Base-by-base conservation (phyloP, 2,113 vertebrate genomes). In the Psittacula cyanocephala region DNA sequence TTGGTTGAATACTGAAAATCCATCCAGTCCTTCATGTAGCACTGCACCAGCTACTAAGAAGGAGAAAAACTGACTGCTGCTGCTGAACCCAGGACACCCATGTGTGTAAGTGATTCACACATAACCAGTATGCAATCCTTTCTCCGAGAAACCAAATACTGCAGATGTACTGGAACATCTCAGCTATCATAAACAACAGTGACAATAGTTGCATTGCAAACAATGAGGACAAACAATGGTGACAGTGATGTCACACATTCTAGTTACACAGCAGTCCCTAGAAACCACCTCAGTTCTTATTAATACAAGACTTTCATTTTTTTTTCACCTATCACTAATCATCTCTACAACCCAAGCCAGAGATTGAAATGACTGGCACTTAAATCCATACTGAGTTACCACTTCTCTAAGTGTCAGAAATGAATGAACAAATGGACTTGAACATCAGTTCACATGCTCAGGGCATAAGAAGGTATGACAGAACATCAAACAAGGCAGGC, bases 151-250 rank as follows among this genome's bases (percentile, higher is more conserved):
- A 25, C 16, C 15, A 9, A 25, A 9, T 0, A 3, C 52, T 25
- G 14, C 37, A 37, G 43, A 11, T 5, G 15, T 35, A 7, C 35
- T 6, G 35, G 17, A 46, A 23, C 4, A 2, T 31, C 68, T 37
- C 46, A 4, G 35, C 35, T 13, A 3, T 1, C 19, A 13, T 53
- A 43, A 50, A 22, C 18, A 55, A 25, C 10, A 70, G 18, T 3
- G 37, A 33, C 18, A 55, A 20, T 7, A 11, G 28, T 0, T 17
- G 23, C 9, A n/a, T 11, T 60, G 27, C 19, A 39, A 59, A 27
- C 3, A 10, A 20, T 1, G 5, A 25, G n/a, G 33, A 70, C 37
- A 53, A 44, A 8, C 16, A 50, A 1, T 7, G 3, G 15, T 0
- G 15, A 11, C 55, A 14, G 6, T 0, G 55, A 49, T 7, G 9